Conservation (phyloP, 2,113 vertebrate genomes). For the Pantherophis guttatus region DNA sequence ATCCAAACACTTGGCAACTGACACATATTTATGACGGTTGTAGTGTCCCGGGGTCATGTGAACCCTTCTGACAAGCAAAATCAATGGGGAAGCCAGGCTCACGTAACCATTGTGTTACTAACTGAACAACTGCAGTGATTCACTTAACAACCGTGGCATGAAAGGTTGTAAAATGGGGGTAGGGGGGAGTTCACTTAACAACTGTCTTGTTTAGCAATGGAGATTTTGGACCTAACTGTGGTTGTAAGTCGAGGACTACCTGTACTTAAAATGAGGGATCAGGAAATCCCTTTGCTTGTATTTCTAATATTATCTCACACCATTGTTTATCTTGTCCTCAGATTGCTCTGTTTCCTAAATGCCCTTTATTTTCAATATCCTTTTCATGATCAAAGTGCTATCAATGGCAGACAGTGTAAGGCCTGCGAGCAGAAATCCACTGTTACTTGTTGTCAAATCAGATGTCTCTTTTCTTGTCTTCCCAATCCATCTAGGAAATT, state of each 20-base stretch:
- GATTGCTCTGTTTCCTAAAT: conserved; percentile 6
- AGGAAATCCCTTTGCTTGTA: not conserved
- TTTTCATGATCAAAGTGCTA: fast-evolving
- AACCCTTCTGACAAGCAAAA: not conserved
- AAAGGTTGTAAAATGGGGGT: not conserved
- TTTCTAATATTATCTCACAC: not conserved
- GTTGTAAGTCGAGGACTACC: not conserved
- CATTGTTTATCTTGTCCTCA: not conserved
- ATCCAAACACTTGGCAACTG: not conserved
- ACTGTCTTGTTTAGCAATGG: not conserved
- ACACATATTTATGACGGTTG: not conserved
- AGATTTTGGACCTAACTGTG: not conserved
- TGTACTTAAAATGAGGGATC: not conserved
- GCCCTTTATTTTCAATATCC: not conserved
- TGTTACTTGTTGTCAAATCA: not conserved
- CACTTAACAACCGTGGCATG: not conserved
- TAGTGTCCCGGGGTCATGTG: not conserved
- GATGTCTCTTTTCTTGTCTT: not conserved
- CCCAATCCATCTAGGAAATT: conserved; percentile 61
- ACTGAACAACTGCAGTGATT: no score
- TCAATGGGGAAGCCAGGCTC: no score
- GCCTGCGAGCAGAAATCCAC: not conserved
- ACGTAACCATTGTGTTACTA: not conserved
- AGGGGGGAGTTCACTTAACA: not conserved
- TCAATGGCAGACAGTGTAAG: not conserved